phyloP scores from a whole-genome alignment of 2,888 invertebrate genomes.

The Xestia ashworthii region DNA sequence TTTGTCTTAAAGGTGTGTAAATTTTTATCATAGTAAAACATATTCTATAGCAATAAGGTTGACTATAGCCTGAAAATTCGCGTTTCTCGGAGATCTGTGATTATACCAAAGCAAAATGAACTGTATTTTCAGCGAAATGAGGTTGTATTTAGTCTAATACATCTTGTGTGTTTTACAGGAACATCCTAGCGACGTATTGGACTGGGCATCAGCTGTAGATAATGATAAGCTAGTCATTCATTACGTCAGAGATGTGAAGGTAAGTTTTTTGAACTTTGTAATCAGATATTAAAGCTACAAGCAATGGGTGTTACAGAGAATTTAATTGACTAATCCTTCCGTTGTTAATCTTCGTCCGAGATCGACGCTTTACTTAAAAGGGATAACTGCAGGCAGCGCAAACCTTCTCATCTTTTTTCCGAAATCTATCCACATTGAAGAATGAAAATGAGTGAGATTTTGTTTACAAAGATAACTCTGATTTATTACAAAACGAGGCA shows the following conservation, averaged over 20 bases:
- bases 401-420: too few species aligned
- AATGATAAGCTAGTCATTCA: conserved; percentile 96
- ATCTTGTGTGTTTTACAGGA: conserved; percentile 87
- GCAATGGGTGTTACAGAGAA: not conserved
- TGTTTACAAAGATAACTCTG: too few species aligned
- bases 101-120: not conserved
- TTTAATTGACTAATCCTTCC: not conserved
- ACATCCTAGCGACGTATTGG: conserved; percentile 96
- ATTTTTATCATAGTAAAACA: not conserved
- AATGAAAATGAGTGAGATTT: too few species aligned
- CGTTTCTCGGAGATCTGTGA: not conserved
- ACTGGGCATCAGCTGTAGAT: conserved; percentile 96
- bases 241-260: conserved; percentile 98
- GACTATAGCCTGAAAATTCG: not conserved
- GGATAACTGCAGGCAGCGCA: not conserved
- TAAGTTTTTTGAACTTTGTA: not conserved
- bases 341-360: not conserved
- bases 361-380: not conserved
- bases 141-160: conserved; percentile 1
- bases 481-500: too few species aligned
- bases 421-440: too few species aligned
- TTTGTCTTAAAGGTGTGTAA: not conserved
- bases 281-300: not conserved
- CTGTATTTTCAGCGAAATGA: not conserved
- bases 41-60: not conserved